These are phyloP conservation scores for Lithophane socia DNA, from an alignment of 2,888 invertebrate genomes.

Conservation along the genomic window DNA sequence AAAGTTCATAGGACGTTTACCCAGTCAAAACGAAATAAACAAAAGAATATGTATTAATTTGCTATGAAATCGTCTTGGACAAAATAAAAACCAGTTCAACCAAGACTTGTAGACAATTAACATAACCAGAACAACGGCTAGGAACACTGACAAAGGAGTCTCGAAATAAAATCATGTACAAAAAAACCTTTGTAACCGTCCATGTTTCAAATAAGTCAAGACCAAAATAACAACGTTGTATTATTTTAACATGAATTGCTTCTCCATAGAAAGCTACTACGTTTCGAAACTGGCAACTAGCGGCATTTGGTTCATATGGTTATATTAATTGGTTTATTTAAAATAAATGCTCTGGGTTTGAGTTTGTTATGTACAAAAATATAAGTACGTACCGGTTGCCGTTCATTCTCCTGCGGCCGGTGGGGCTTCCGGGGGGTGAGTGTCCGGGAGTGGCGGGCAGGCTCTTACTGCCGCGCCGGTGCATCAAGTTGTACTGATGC, in stretches of 20 bases:
- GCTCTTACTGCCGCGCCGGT: slow-evolving; percentile 92
- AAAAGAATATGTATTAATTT: slow-evolving; percentile 5
- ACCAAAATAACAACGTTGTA: slow-evolving; percentile 6
- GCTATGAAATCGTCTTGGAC: background rate
- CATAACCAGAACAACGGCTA: slow-evolving; percentile 41
- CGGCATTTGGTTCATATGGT: background rate
- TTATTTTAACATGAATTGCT: background rate
- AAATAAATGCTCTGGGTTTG: background rate
- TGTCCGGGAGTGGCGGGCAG: slow-evolving; percentile 93
- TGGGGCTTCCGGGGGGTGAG: slow-evolving; percentile 91
- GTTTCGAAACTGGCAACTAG: background rate
- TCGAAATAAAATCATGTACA: slow-evolving; percentile 7
- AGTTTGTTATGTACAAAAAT: background rate
- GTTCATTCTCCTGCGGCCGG: slow-evolving; percentile 89
- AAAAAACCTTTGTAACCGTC: slow-evolving; percentile 2
- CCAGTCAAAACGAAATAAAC: slow-evolving; percentile 17
- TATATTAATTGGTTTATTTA: background rate
- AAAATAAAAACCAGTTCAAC: slow-evolving; percentile 11
- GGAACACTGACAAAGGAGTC: background rate
- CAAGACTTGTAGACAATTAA: slow-evolving; percentile 16
- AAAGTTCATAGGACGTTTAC: slow-evolving; percentile 25
- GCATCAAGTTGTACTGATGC: slow-evolving; percentile 76
- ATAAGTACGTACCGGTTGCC: slow-evolving; percentile 89
- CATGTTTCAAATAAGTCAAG: background rate
- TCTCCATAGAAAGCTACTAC: background rate